These are phyloP conservation scores for Poecilus cupreus DNA, from an alignment of 2,888 invertebrate species.

Conservation along the genomic window DNA sequence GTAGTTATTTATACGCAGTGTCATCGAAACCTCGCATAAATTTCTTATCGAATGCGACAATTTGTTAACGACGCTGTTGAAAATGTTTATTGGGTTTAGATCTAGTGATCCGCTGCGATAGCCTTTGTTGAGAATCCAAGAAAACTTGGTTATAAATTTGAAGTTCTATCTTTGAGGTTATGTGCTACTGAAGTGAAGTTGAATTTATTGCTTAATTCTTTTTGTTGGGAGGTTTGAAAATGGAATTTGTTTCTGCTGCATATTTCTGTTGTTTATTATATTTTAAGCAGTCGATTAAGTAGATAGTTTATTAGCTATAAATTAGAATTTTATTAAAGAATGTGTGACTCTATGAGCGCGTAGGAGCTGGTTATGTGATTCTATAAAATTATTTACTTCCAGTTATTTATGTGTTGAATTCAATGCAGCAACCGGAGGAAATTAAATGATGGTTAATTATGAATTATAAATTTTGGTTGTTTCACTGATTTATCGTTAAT, in stretches of 20 bases:
- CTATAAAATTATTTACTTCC: no score
- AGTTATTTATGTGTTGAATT: no score
- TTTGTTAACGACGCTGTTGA: slow-evolving; percentile 30
- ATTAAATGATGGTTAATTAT: no score
- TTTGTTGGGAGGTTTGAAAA: not conserved
- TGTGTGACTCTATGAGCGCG: not conserved
- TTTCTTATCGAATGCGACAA: slow-evolving; percentile 10
- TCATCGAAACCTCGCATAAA: slow-evolving; percentile 5
- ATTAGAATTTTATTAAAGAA: not conserved
- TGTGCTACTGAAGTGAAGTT: not conserved
- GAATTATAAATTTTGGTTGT: no score
- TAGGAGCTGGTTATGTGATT: not conserved
- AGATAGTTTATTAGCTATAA: not conserved
- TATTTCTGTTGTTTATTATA: slow-evolving; percentile 1
- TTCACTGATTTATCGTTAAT: no score
- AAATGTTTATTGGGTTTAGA: slow-evolving; percentile 24
- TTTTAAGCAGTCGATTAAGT: not conserved
- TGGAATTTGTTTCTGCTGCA: not conserved
- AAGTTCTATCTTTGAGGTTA: not conserved
- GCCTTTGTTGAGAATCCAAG: not conserved
- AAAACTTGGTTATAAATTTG: not conserved
- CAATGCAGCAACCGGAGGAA: no score
- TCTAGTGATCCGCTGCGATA: not conserved
- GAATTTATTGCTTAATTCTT: not conserved
- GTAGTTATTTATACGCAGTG: not conserved